Percentiles rank a stretch among this genome's conserved stretches.
phyloP scores from a whole-genome alignment of 2,888 invertebrate species.

The Leptinotarsa juncta region DNA sequence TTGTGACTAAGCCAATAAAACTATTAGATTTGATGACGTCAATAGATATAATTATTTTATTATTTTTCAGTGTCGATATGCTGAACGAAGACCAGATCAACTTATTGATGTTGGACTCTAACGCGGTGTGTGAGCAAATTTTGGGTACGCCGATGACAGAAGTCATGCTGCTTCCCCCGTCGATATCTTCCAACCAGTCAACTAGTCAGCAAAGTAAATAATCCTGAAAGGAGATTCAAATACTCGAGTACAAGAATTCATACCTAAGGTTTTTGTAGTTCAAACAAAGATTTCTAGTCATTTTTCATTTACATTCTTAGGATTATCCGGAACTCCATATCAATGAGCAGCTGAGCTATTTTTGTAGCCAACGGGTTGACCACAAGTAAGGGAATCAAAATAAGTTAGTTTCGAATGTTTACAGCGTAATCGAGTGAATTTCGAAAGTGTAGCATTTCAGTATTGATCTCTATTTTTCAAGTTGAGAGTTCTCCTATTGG shows the following conservation, averaged over 20 bases:
- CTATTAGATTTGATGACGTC: too few species aligned
- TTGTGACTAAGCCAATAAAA: too few species aligned
- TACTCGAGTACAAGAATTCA: constrained; percentile 32
- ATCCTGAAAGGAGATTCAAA: constrained; percentile 12
- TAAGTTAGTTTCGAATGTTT: neutral
- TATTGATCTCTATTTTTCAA: too few species aligned
- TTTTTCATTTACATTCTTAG: constrained; percentile 19
- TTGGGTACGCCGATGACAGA: constrained; percentile 71
- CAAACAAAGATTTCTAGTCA: constrained; percentile 28
- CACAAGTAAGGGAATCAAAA: neutral
- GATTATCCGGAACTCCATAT: neutral
- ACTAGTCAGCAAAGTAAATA: constrained; percentile 32
- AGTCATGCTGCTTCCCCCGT: constrained; percentile 63
- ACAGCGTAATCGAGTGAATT: too few species aligned
- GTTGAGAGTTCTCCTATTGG: too few species aligned
- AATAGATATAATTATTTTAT: neutral
- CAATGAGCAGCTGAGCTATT: neutral
- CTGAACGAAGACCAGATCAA: constrained; percentile 81
- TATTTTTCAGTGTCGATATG: constrained; percentile 77
- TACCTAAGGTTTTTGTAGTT: constrained; percentile 23
- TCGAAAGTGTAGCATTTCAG: too few species aligned
- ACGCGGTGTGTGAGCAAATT: constrained; percentile 77
- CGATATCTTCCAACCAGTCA: constrained; percentile 13
- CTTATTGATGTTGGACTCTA: constrained; percentile 80
- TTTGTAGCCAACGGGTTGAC: neutral